A percentile compares a stretch with the other conserved stretches of the same genome.
These are phyloP conservation scores for Himalopsyche phryganea DNA, from an alignment of 1,140 invertebrate species.

Conservation along the genomic window DNA sequence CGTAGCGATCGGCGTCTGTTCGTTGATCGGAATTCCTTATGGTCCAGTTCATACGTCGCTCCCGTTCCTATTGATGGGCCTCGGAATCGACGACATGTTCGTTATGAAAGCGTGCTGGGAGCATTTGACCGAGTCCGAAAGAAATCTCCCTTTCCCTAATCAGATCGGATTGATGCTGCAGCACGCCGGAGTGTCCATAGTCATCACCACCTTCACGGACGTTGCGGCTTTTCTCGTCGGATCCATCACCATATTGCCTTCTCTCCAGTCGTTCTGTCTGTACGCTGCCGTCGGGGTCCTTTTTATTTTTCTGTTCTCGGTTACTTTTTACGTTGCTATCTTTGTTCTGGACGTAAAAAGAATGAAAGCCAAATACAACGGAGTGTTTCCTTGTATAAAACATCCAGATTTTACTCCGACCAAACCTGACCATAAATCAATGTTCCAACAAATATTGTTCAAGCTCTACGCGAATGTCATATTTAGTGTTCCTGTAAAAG, in stretches of 20 bases:
- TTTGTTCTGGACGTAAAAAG: constrained; percentile 68
- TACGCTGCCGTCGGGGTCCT: constrained; percentile 69
- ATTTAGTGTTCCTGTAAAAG: constrained; percentile 60
- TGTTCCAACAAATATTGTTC: constrained; percentile 53
- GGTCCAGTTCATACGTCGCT: constrained; percentile 79
- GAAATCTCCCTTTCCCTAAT: constrained; percentile 54
- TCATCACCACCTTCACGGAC: constrained; percentile 79
- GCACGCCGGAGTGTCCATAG: constrained; percentile 78
- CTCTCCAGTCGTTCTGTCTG: constrained; percentile 70
- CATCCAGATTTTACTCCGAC: constrained; percentile 50
- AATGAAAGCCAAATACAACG: constrained; percentile 61
- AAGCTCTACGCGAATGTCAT: constrained; percentile 59
- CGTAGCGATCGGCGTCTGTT: constrained; percentile 69
- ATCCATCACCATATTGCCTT: constrained; percentile 69
- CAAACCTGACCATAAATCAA: constrained; percentile 41
- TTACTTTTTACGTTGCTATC: constrained; percentile 76
- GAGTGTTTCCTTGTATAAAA: constrained; percentile 63
- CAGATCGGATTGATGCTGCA: constrained; percentile 67
- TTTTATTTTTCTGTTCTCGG: constrained; percentile 69
- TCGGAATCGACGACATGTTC: constrained; percentile 80
- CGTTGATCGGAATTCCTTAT: constrained; percentile 68
- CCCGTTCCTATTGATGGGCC: constrained; percentile 77
- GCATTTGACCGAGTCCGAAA: constrained; percentile 52
- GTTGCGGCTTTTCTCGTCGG: constrained; percentile 74
- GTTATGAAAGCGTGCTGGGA: constrained; percentile 75